These are phyloP conservation scores for Elaphurus davidianus DNA, from an alignment of 2,113 vertebrate species.

Conservation along the genomic window DNA sequence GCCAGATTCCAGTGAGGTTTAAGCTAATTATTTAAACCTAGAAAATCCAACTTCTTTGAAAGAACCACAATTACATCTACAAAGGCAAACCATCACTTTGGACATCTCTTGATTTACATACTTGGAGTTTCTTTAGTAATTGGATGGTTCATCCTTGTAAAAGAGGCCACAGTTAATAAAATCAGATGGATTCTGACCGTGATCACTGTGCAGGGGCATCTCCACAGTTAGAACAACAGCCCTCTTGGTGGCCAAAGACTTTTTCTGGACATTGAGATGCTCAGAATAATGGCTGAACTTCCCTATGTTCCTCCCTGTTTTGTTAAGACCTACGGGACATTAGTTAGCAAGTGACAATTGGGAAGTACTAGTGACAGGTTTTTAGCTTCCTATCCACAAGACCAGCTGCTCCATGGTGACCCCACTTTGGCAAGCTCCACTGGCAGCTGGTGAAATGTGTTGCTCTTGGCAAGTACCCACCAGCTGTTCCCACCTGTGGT, in stretches of 20 bases:
- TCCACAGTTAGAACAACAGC: neutral
- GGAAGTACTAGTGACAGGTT: constrained; percentile 47
- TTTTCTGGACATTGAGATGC: neutral
- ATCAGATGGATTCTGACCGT: neutral
- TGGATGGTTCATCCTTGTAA: neutral
- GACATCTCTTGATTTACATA: neutral
- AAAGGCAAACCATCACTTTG: constrained; percentile 24
- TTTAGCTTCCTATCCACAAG: constrained; percentile 48
- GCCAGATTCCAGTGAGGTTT: neutral
- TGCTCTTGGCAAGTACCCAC: constrained; percentile 58
- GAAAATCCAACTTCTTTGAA: neutral
- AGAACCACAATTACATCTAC: neutral
- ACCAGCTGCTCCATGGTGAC: constrained; percentile 59
- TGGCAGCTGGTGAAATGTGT: constrained; percentile 64
- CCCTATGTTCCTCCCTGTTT: neutral
- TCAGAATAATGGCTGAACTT: neutral
- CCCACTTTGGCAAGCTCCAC: constrained; percentile 54
- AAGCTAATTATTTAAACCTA: constrained; percentile 3
- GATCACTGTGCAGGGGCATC: neutral
- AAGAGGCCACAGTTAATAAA: neutral
- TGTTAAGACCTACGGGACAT: constrained; percentile 23
- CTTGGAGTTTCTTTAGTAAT: constrained; percentile 35
- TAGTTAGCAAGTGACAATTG: constrained; percentile 24
- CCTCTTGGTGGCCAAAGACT: neutral
- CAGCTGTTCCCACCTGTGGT: constrained; percentile 73